A percentile compares a stretch with the other conserved stretches of the same genome.
Evolutionary conservation across 2,888 invertebrate species (phyloP).

Genomic region (Holacanthella duospinosa): DNA sequence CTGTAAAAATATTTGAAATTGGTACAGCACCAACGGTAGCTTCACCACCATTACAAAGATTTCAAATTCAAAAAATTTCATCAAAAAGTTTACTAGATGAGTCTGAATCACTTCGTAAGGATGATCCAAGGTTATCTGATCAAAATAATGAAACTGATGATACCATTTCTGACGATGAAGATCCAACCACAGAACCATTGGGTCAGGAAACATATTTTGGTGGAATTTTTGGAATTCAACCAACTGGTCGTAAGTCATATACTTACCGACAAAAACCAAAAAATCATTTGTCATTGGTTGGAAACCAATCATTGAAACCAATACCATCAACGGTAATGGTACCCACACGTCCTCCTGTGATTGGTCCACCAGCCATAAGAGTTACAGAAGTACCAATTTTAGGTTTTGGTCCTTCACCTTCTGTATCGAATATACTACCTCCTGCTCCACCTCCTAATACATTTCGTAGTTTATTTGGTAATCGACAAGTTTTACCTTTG

Average conservation of each 20-base stretch:
- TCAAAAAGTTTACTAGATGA: conserved; percentile 1
- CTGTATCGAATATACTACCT: background rate
- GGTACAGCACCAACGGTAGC: background rate
- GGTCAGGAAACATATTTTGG: background rate
- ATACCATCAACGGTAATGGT: background rate
- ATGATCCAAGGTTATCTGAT: background rate
- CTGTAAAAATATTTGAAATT: conserved; percentile 2
- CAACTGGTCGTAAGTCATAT: background rate
- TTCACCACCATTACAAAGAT: background rate
- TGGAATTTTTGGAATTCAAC: background rate
- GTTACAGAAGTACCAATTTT: background rate
- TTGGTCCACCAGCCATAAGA: background rate
- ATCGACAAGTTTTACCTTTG: too few relatives aligned
- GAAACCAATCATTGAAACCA: background rate
- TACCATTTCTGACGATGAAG: background rate
- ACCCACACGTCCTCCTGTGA: background rate
- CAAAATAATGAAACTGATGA: background rate
- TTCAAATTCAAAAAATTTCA: background rate
- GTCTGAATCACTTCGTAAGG: background rate
- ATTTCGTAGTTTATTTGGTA: background rate
- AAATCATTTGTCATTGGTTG: background rate
- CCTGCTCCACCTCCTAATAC: background rate
- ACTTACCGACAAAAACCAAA: background rate
- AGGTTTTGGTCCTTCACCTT: too few relatives aligned
- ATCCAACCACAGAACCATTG: background rate